These are phyloP conservation scores for Thalassaphorura encarpata DNA, from an alignment of 1,140 invertebrate genomes.

Conservation along the genomic window DNA sequence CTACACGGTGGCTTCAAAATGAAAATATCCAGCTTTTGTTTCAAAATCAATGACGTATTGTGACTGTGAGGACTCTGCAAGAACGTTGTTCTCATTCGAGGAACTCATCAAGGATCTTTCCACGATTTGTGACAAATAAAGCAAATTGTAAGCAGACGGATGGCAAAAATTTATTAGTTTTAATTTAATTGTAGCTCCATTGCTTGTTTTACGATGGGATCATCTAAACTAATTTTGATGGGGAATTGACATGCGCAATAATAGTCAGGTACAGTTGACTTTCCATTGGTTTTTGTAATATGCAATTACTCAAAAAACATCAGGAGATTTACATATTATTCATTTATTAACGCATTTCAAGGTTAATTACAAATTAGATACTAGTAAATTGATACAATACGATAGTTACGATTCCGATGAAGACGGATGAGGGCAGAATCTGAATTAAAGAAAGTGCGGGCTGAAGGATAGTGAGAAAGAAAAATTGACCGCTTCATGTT, in stretches of 20 bases:
- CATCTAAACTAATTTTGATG: slow-evolving; percentile 16
- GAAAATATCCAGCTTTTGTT: slow-evolving; percentile 18
- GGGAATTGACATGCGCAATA: slow-evolving; percentile 42
- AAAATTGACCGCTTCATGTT: no score
- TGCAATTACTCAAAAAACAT: no score
- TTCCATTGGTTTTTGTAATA: no score
- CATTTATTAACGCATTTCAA: no score
- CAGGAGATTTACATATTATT: no score
- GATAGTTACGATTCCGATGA: no score
- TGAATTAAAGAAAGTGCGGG: no score
- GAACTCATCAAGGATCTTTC: not conserved
- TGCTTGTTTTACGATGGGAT: slow-evolving; percentile 7
- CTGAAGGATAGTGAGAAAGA: no score
- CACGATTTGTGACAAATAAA: not conserved
- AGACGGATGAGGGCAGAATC: no score
- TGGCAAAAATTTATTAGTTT: slow-evolving; percentile 17
- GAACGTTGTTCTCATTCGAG: not conserved
- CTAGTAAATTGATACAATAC: no score
- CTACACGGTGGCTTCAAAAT: slow-evolving; percentile 21
- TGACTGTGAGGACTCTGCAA: no score
- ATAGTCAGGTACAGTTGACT: slow-evolving; percentile 41
- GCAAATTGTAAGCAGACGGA: slow-evolving; percentile 6
- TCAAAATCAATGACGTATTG: slow-evolving; percentile 10
- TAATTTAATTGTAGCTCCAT: slow-evolving; percentile 6
- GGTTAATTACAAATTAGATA: no score